A percentile compares a stretch with the other conserved stretches of the same genome.
phyloP scores from a whole-genome alignment of 2,888 invertebrate species.

The Platypus cylindrus region DNA sequence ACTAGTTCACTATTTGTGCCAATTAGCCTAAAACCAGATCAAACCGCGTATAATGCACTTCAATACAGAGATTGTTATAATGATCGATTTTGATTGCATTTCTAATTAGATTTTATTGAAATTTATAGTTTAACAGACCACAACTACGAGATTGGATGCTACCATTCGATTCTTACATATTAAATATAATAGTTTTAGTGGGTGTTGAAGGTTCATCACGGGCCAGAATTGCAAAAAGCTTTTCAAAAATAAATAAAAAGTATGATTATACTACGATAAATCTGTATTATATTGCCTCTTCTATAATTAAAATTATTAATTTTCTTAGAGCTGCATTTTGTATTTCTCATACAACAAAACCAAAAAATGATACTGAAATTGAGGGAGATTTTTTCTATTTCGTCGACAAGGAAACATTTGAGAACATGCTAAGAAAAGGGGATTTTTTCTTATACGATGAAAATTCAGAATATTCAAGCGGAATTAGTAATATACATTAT shows the following conservation, averaged over 20 bases:
- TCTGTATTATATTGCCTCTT: background rate
- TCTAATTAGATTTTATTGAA: background rate
- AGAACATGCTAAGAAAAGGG: conserved; percentile 31
- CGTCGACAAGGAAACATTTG: conserved; percentile 28
- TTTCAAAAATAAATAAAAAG: conserved; percentile 16
- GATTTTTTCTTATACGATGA: conserved; percentile 34
- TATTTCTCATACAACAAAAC: conserved; percentile 32
- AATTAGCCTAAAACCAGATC: too few relatives aligned
- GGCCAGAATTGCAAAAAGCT: conserved; percentile 22
- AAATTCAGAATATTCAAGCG: conserved; percentile 32
- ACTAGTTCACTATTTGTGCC: too few relatives aligned
- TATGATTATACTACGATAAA: background rate
- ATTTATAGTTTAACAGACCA: conserved; percentile 19
- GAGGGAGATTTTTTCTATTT: conserved; percentile 29
- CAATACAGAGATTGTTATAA: too few relatives aligned
- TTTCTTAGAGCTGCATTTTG: conserved; percentile 21
- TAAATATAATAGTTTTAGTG: conserved; percentile 33
- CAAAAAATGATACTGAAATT: conserved; percentile 20
- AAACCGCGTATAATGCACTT: too few relatives aligned
- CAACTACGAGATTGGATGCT: conserved; percentile 27
- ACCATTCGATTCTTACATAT: conserved; percentile 29
- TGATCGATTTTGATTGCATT: background rate
- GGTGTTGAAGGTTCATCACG: conserved; percentile 33
- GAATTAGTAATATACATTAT: conserved; percentile 27
- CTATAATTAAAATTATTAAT: background rate